Base-by-base conservation (phyloP, 2,113 vertebrate genomes). In the Callithrix jacchus region DNA sequence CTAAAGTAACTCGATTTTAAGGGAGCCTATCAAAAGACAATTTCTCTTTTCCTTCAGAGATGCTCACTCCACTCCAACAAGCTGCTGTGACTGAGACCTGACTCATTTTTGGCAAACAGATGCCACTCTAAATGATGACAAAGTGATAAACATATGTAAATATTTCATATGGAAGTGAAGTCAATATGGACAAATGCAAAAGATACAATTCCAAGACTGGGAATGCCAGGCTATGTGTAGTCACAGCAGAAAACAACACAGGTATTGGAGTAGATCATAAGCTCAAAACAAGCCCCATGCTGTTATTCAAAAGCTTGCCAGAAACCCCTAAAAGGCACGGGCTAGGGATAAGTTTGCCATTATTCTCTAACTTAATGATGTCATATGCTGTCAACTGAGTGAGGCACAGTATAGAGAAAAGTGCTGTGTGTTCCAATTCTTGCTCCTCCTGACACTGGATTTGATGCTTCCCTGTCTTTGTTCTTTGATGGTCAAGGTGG, bases 111-210 rank as follows among this genome's bases (percentile, higher is more conserved):
- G 37, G 91, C 94, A 97, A 97, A 91, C 94, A 97, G 94, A 97
- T 97, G 97, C 95, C 90, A 70, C 87, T 84, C 58, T 93, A 93
- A 96, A 93, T 96, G 96, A 94, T 92, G 96, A 97, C 93, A 89
- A 91, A 97, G 76, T 92, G 79, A 97, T 96, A 97, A 98, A 96
- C 84, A 82, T 87, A 96, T 95, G 83, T 98, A 97, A 98, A 97
- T 98, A 98, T 98, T 98, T 97, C 94, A 95, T 89, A 96, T 92
- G 87, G 80, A 92, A 96, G 87, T 71, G 76, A 92, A 97, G 89
- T 97, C 97, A 97, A 92, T 96, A 95, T 16, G 92, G 87, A 94
- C 89, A 97, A 95, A 96, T 79, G 40, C 45, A 93, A 87, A 96
- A 89, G 94, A 96, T 45, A 71, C 45, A 13, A 76, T 94, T 97